phyloP scores from a whole-genome alignment of 2,113 vertebrate species.

The Sinocyclocheilus grahami region DNA sequence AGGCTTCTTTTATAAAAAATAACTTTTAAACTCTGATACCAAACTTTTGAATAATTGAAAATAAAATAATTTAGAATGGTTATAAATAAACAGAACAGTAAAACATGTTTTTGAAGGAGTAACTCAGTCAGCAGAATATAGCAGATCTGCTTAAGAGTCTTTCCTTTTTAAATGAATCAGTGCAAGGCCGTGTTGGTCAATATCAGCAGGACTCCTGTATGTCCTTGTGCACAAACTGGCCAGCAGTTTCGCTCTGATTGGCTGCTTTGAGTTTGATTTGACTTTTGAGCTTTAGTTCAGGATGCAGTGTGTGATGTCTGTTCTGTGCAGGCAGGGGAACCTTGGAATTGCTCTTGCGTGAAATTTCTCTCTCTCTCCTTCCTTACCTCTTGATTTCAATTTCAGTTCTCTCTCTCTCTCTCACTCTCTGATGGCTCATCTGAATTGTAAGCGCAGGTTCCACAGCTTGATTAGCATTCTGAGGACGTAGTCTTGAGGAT shows the following conservation, averaged over 20 bases:
- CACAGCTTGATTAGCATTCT: slow-evolving; percentile 40
- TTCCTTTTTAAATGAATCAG: slow-evolving; percentile 2
- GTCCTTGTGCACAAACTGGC: slow-evolving; percentile 14
- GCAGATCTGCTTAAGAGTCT: not conserved
- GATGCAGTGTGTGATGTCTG: slow-evolving; percentile 40
- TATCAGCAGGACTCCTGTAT: not conserved
- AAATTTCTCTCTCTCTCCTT: slow-evolving; percentile 53
- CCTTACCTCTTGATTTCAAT: slow-evolving; percentile 38
- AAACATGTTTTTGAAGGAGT: not conserved
- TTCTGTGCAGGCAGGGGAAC: slow-evolving; percentile 44
- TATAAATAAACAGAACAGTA: not conserved
- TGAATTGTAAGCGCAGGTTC: slow-evolving; percentile 11
- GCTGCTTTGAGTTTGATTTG: slow-evolving; percentile 23
- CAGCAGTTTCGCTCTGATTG: slow-evolving; percentile 8
- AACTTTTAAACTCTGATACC: too few relatives aligned
- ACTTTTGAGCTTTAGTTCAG: slow-evolving; percentile 14
- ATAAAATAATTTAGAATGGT: not conserved
- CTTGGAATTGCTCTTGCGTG: slow-evolving; percentile 46
- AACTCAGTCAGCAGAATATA: not conserved
- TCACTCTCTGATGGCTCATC: slow-evolving; percentile 37
- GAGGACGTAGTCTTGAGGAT: slow-evolving; percentile 13
- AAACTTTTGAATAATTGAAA: too few relatives aligned
- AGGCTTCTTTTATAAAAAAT: too few relatives aligned
- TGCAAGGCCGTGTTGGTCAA: not conserved
- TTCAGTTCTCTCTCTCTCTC: slow-evolving; percentile 38